A percentile compares a stretch with the other conserved stretches of the same genome.
Conservation (phyloP, 2,113 vertebrate genomes). For the Poeciliopsis prolifica region DNA sequence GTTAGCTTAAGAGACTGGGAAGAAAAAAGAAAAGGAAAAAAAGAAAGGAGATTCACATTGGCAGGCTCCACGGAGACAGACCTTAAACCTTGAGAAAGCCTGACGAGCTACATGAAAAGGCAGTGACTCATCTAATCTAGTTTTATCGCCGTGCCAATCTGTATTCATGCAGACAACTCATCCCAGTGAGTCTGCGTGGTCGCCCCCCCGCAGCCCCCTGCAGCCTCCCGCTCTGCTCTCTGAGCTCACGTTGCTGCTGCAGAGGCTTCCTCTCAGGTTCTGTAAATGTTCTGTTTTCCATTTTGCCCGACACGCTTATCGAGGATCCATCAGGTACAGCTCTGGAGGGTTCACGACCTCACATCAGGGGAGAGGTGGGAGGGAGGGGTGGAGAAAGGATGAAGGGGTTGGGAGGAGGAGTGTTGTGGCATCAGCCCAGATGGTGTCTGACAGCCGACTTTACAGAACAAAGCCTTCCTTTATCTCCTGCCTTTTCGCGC, state of each 20-base stretch:
- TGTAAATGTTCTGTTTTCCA: not conserved
- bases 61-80: conserved; percentile 23
- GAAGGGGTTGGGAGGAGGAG: not conserved
- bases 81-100: conserved; percentile 37
- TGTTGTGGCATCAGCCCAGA: not conserved
- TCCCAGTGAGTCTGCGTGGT: not conserved
- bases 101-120: conserved; percentile 45
- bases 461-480: not conserved
- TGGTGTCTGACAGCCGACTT: not conserved
- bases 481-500: not conserved
- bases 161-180: conserved; percentile 23
- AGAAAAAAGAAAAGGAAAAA: not conserved
- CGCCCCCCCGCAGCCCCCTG: too few relatives aligned
- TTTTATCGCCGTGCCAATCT: conserved; percentile 26
- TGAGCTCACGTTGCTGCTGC: not conserved
- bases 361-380: not conserved
- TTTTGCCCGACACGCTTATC: not conserved
- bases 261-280: not conserved
- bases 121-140: conserved; percentile 45
- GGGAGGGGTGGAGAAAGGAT: too few relatives aligned
- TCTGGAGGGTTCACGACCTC: not conserved
- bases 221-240: not conserved
- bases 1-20: conserved; percentile 1
- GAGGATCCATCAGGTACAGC: not conserved
- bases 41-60: conserved; percentile 2